These are phyloP conservation scores for Drosophila atripex DNA, from an alignment of 2,888 invertebrate species.

Conservation along the genomic window DNA sequence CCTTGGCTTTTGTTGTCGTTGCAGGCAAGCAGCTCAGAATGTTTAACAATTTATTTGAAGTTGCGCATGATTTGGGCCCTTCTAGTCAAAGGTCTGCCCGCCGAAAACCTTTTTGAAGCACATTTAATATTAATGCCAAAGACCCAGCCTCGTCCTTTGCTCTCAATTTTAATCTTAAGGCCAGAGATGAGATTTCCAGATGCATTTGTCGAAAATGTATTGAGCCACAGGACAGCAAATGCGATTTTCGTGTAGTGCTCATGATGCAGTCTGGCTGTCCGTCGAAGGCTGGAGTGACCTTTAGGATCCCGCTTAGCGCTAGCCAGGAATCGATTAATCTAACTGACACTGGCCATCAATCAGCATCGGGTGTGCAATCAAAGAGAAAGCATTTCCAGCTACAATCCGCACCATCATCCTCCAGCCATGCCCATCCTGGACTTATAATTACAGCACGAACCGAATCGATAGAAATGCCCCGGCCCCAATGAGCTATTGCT, in stretches of 20 bases:
- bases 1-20: slow-evolving; percentile 21
- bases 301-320: not conserved
- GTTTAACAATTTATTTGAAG: slow-evolving; percentile 47
- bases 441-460: slow-evolving; percentile 34
- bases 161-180: slow-evolving; percentile 7
- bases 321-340: slow-evolving; percentile 27
- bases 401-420: slow-evolving; percentile 28
- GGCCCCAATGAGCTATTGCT: not conserved
- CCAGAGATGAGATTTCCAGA: not conserved
- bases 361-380: slow-evolving; percentile 58
- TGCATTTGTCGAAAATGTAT: slow-evolving; percentile 35
- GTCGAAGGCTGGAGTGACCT: not conserved
- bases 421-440: slow-evolving; percentile 1
- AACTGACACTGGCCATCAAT: slow-evolving; percentile 57
- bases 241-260: slow-evolving; percentile 35
- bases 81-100: not conserved
- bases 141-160: not conserved
- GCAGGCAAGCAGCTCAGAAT: slow-evolving; percentile 26
- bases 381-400: slow-evolving; percentile 56
- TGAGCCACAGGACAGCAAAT: slow-evolving; percentile 41
- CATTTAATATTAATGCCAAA: slow-evolving; percentile 36
- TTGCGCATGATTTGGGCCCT: slow-evolving; percentile 44
- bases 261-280: not conserved
- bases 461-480: slow-evolving; percentile 24
- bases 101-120: slow-evolving; percentile 18